Evolutionary conservation across 2,113 vertebrate species (phyloP), one percentile per base, ranked within the genome.

Genomic region (Loxodonta africana): DNA sequence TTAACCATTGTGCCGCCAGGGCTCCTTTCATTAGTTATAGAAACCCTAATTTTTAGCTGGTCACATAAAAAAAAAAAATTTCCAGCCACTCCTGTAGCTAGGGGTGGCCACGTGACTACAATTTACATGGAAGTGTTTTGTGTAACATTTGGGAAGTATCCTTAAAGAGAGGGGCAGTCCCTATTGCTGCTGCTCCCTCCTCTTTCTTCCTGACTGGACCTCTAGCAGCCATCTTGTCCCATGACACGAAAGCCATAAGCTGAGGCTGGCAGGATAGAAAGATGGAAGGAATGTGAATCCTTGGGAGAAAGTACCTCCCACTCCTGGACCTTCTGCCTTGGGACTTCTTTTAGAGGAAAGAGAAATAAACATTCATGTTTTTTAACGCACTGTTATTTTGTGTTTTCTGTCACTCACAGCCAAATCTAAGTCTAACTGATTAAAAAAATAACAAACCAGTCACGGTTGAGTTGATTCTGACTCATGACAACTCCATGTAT

Each of bases 341-440:
- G 44, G 62, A n/a, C 20, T 73, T 94, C 69, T 86, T 85, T 83
- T 53, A 85, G 5, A 73, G 93, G 74, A 78, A 8, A 94, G 18
- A 62, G 8, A 94, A 67, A 95, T 3, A 73, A 83, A 33, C 28
- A 15, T 25, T 33, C 63, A 53, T 28, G 12, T 33, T 30, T 20
- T 63, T 86, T 69, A 65, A 23, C 37, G 33, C 30, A 48, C 78
- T 46, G 0, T 73, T 69, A 65, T 15, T 89, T 69, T 74, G 46
- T 17, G 21, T 93, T 93, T 95, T 88, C 87, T 80, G 28, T 77
- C 62, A 85, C 12, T 71, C 17, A 62, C 23, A 60, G n/a, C 37
- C 28, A n/a, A 88, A 69, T 41, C 6, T 44, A 65, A 90, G 46
- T 74, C 73, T 85, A 44, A 87, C 25, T 65, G 48, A 48, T 33